phyloP scores from a whole-genome alignment of 2,888 invertebrate species.

The Nebria brevicollis region DNA sequence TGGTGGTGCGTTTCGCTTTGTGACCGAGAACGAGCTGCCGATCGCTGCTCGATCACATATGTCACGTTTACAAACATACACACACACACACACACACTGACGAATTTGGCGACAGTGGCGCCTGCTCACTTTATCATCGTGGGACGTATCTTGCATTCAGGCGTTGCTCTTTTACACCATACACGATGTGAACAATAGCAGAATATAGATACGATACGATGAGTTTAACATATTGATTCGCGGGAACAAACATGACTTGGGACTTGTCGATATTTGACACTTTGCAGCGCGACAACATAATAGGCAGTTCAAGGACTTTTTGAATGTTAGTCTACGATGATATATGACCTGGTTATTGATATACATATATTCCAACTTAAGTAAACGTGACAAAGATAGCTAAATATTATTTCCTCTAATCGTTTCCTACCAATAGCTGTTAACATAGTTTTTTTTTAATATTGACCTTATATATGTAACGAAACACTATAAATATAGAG shows the following conservation, averaged over 20 bases:
- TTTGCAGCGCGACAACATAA: not conserved
- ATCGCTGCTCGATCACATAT: conserved; percentile 16
- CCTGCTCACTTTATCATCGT: conserved; percentile 15
- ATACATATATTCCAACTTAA: not conserved
- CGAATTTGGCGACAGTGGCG: not conserved
- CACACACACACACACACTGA: not conserved
- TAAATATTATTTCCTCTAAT: too few relatives aligned
- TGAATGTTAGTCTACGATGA: not conserved
- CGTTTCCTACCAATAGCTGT: too few relatives aligned
- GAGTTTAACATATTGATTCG: conserved; percentile 23
- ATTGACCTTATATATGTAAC: too few relatives aligned
- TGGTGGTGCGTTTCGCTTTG: conserved; percentile 15
- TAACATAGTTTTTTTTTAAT: too few relatives aligned
- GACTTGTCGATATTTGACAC: not conserved
- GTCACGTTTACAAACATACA: conserved; percentile 7
- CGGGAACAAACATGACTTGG: not conserved
- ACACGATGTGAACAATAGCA: conserved; percentile 16
- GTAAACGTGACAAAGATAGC: too few relatives aligned
- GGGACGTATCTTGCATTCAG: not conserved
- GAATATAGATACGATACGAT: conserved; percentile 16
- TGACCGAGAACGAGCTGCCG: conserved; percentile 23
- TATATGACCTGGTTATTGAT: not conserved
- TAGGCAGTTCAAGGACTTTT: not conserved
- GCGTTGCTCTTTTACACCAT: conserved; percentile 15
- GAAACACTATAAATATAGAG: too few relatives aligned